Conservation (phyloP, 2,113 vertebrate species). For the Salminus brasiliensis region DNA sequence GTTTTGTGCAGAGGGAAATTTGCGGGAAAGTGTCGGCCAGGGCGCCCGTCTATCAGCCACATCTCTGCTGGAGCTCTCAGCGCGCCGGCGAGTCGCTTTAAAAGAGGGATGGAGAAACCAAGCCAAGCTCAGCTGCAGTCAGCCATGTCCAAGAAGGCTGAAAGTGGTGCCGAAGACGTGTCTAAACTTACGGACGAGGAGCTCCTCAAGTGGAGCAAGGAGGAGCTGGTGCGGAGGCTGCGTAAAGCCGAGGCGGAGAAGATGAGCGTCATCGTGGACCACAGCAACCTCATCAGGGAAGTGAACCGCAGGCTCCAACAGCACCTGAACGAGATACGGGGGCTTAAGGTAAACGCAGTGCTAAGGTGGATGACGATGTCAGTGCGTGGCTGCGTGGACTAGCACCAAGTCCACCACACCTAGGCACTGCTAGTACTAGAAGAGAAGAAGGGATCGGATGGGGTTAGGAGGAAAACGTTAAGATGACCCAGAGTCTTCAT, state of each 20-base stretch:
- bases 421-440: background rate
- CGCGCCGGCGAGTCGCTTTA: slow-evolving; percentile 43
- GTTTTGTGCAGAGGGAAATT: slow-evolving; percentile 39
- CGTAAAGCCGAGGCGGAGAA: slow-evolving; percentile 92
- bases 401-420: background rate
- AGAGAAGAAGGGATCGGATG: background rate
- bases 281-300: slow-evolving; percentile 95
- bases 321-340: slow-evolving; percentile 93
- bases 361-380: background rate
- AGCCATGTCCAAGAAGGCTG: slow-evolving; percentile 62
- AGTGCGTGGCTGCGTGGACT: background rate
- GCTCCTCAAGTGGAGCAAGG: slow-evolving; percentile 91
- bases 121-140: slow-evolving; percentile 58
- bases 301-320: slow-evolving; percentile 96
- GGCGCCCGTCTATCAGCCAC: slow-evolving; percentile 36
- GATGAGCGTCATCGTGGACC: slow-evolving; percentile 95
- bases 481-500: too few relatives aligned
- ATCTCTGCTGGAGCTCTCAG: slow-evolving; percentile 29
- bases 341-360: slow-evolving; percentile 87
- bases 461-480: background rate
- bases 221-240: slow-evolving; percentile 90
- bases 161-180: slow-evolving; percentile 81
- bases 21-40: slow-evolving; percentile 45
- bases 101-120: slow-evolving; percentile 67
- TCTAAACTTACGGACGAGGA: slow-evolving; percentile 90